Evolutionary conservation across 2,888 invertebrate species (phyloP).

Genomic region (Reticulitermes lucifugus): DNA sequence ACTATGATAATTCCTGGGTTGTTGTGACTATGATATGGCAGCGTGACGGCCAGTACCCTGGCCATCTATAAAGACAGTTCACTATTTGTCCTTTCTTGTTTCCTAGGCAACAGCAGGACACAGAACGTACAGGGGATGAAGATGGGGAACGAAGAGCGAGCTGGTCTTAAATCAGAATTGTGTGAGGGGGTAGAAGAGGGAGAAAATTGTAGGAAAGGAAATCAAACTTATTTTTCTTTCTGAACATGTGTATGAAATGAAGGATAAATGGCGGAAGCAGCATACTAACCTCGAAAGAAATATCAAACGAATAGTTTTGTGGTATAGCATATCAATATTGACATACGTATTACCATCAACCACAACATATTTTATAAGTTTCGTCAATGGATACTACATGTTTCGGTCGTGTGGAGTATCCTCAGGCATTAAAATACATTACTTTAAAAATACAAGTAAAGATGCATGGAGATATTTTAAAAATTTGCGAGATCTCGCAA

Average conservation of each 20-base stretch:
- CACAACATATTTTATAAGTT: too few species aligned
- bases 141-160: slow-evolving; percentile 25
- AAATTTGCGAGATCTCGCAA: too few species aligned
- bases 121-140: slow-evolving; percentile 33
- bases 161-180: slow-evolving; percentile 36
- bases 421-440: too few species aligned
- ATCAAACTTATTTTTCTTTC: background rate
- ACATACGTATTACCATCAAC: too few species aligned
- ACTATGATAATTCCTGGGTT: too few species aligned
- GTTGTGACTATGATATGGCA: too few species aligned
- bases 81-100: background rate
- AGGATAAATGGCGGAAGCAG: background rate
- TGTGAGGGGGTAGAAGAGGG: background rate
- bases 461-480: too few species aligned
- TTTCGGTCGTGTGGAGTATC: too few species aligned
- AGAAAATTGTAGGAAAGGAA: background rate
- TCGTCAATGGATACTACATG: too few species aligned
- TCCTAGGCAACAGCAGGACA: slow-evolving; percentile 15
- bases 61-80: background rate
- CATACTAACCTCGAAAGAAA: background rate
- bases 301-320: background rate
- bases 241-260: background rate
- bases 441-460: too few species aligned
- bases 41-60: too few species aligned
- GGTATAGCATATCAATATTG: too few species aligned